Evolutionary conservation across 2,888 invertebrate species (phyloP).

Genomic region (Diaphora mendica): DNA sequence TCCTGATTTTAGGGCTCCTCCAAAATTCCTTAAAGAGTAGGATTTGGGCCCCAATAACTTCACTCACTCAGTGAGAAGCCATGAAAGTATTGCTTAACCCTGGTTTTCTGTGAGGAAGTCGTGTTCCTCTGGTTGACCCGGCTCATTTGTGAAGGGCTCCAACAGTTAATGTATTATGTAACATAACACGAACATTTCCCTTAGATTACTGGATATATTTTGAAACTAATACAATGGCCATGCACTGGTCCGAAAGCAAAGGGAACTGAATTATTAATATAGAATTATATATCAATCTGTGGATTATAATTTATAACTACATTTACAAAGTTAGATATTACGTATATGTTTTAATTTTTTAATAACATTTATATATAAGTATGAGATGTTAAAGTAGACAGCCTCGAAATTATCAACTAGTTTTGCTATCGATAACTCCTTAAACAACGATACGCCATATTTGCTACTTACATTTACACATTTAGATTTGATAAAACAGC

Average conservation of each 20-base stretch:
- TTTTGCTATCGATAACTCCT: background rate
- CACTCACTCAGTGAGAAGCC: too few relatives aligned
- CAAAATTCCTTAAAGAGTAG: too few relatives aligned
- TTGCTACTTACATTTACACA: slow-evolving; percentile 2
- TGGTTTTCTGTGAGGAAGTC: too few relatives aligned
- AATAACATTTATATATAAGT: background rate
- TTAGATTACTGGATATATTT: background rate
- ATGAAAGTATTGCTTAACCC: too few relatives aligned
- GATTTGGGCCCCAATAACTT: too few relatives aligned
- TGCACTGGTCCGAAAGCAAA: too few relatives aligned
- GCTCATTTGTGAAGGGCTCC: background rate
- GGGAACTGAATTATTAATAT: background rate
- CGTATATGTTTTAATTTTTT: background rate
- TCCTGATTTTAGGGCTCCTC: too few relatives aligned
- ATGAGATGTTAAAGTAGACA: background rate
- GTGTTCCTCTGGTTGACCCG: too few relatives aligned
- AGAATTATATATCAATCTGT: too few relatives aligned
- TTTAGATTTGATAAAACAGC: slow-evolving; percentile 4
- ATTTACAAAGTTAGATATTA: background rate
- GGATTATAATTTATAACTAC: background rate
- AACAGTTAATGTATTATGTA: background rate
- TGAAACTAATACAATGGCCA: background rate
- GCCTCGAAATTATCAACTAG: background rate
- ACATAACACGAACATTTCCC: background rate
- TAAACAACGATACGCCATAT: background rate